Percentiles rank a stretch among this genome's conserved stretches.
phyloP scores from a whole-genome alignment of 2,888 invertebrate species.

The Torymus aiolomorphi region DNA sequence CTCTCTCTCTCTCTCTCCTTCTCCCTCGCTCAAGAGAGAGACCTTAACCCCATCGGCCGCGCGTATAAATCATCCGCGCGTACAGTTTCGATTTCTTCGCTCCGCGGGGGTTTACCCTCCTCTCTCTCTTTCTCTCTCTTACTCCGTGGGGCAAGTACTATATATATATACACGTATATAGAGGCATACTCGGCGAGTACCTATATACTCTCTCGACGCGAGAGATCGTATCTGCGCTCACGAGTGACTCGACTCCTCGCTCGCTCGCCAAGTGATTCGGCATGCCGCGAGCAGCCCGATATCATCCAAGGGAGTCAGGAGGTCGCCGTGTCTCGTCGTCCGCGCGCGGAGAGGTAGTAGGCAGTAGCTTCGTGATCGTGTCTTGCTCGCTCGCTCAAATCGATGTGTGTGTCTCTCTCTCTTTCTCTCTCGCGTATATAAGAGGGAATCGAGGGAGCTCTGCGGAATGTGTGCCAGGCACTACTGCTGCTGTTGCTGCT shows the following conservation, averaged over 20 bases:
- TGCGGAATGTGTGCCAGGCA: slow-evolving; percentile 51
- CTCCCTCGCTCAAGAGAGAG: neutral
- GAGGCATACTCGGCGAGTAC: too few species aligned
- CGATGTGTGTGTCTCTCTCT: neutral
- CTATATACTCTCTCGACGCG: neutral
- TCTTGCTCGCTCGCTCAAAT: slow-evolving; percentile 8
- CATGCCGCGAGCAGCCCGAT: neutral
- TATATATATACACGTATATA: too few species aligned
- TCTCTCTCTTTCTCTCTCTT: neutral
- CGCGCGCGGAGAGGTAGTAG: neutral
- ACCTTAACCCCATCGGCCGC: slow-evolving; percentile 38
- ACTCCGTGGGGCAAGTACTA: too few species aligned
- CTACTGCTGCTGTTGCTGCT: neutral
- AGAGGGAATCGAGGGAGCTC: neutral
- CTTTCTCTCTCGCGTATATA: neutral
- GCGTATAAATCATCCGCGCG: slow-evolving; percentile 32
- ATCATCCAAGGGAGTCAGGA: slow-evolving; percentile 45
- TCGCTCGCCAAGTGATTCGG: slow-evolving; percentile 12
- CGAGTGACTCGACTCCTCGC: slow-evolving; percentile 28
- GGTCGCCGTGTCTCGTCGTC: slow-evolving; percentile 36
- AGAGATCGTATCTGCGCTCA: slow-evolving; percentile 25
- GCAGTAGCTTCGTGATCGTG: slow-evolving; percentile 13
- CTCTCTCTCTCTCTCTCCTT: too few species aligned
- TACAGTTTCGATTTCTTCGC: slow-evolving; percentile 46
- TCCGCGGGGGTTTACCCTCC: slow-evolving; percentile 31